Conservation (phyloP, 2,888 invertebrate genomes). For the Leptinotarsa haldemani region DNA sequence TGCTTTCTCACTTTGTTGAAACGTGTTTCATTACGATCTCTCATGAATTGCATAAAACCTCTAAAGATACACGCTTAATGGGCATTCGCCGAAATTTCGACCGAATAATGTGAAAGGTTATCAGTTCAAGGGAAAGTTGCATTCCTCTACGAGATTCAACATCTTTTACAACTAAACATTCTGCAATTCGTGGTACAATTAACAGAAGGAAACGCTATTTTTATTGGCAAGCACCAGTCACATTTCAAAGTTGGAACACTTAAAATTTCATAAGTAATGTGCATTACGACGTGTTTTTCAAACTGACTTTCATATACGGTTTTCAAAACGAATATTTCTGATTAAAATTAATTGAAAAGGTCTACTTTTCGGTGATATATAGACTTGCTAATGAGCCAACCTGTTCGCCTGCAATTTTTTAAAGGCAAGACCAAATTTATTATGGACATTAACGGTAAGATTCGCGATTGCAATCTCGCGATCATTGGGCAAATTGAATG, state of each 20-base stretch:
- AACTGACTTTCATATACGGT: constrained; percentile 13
- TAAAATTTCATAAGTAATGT: constrained; percentile 19
- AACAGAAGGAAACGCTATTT: constrained; percentile 31
- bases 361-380: constrained; percentile 28
- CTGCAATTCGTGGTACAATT: constrained; percentile 22
- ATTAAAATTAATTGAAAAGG: constrained; percentile 31
- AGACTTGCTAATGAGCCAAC: constrained; percentile 28
- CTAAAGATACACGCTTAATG: constrained; percentile 16
- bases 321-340: constrained; percentile 24
- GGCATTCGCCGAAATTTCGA: constrained; percentile 32
- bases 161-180: constrained; percentile 31
- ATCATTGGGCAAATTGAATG: constrained; percentile 9
- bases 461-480: constrained; percentile 4
- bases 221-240: constrained; percentile 31
- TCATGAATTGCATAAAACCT: constrained; percentile 17
- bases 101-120: constrained; percentile 48
- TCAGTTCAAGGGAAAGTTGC: constrained; percentile 46
- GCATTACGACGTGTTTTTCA: constrained; percentile 20
- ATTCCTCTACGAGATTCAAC: constrained; percentile 41
- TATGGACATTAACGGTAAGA: constrained; percentile 21
- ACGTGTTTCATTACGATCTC: constrained; percentile 19
- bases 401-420: constrained; percentile 18
- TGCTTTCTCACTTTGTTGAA: constrained; percentile 15
- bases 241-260: constrained; percentile 29
- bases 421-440: constrained; percentile 12